Evolutionary conservation across 1,140 invertebrate species (phyloP).

Genomic region (Plodia interpunctella): DNA sequence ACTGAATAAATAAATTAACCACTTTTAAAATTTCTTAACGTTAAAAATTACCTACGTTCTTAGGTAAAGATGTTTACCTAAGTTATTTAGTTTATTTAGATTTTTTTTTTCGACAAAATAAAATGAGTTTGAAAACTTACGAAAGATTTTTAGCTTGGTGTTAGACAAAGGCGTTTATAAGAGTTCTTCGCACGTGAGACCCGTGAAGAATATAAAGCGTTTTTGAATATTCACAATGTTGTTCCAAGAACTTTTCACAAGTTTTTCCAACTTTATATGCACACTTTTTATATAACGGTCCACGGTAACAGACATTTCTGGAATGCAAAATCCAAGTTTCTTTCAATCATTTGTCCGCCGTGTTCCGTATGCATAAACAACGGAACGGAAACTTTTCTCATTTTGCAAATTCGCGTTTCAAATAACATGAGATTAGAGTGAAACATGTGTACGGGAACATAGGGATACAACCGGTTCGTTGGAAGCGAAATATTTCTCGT

Average conservation of each 20-base stretch:
- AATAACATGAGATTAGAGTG: constrained; percentile 28
- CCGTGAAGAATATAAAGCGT: constrained; percentile 41
- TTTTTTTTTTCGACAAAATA: too few relatives aligned
- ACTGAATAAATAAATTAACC: too few relatives aligned
- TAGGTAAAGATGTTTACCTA: too few relatives aligned
- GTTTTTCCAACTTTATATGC: constrained; percentile 37
- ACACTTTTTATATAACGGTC: constrained; percentile 33
- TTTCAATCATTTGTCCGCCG: constrained; percentile 27
- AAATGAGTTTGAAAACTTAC: too few relatives aligned
- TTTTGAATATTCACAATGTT: constrained; percentile 56
- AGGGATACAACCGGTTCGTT: constrained; percentile 16
- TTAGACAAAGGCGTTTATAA: constrained; percentile 40
- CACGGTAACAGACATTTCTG: constrained; percentile 18
- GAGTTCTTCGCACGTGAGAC: constrained; percentile 28
- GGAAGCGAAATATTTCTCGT: constrained; percentile 28
- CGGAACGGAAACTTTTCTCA: constrained; percentile 18
- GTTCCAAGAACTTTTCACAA: constrained; percentile 37
- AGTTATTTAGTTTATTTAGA: too few relatives aligned
- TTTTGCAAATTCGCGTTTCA: constrained; percentile 26
- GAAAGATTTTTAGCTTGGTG: not conserved
- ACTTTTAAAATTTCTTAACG: too few relatives aligned
- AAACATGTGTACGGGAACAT: constrained; percentile 18
- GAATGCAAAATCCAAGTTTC: constrained; percentile 25
- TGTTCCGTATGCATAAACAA: constrained; percentile 16
- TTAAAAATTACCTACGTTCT: too few relatives aligned